These are phyloP conservation scores for Dermochelys coriacea DNA, from an alignment of 2,797 vertebrate species.

Conservation along the genomic window DNA sequence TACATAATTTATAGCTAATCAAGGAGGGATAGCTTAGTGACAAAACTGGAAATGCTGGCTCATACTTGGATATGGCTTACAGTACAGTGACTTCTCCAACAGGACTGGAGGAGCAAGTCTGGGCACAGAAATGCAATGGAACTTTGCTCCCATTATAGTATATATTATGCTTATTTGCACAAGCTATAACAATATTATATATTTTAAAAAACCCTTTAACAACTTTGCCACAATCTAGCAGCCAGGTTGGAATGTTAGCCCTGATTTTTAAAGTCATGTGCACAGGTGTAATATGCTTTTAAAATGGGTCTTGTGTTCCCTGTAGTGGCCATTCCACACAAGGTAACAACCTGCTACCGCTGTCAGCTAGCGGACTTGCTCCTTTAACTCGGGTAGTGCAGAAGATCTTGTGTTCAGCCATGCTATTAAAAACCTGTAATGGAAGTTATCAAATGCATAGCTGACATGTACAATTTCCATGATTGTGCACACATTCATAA, in stretches of 20 bases:
- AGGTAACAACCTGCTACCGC: not conserved
- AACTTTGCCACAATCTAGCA: not conserved
- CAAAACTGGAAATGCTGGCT: not conserved
- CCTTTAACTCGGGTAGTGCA: not conserved
- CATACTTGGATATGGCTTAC: not conserved
- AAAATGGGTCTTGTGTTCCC: not conserved
- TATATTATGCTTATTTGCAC: too few species aligned
- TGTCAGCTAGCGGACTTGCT: not conserved
- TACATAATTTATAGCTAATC: not conserved
- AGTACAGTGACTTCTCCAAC: conserved; percentile 15
- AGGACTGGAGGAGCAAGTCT: conserved; percentile 44
- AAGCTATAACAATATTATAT: too few species aligned
- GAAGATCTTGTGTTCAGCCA: not conserved
- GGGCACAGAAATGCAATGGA: conserved; percentile 57
- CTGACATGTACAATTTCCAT: not conserved
- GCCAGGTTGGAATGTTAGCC: not conserved
- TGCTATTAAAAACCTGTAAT: not conserved
- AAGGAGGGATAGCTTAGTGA: not conserved
- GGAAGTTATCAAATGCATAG: not conserved
- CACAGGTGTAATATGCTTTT: not conserved
- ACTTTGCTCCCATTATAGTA: conserved; percentile 18
- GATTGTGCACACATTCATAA: not conserved
- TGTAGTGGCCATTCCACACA: not conserved
- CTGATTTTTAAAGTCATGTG: not conserved
- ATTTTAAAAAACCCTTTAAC: not conserved